Evolutionary conservation across 1,140 invertebrate genomes (phyloP).

Genomic region (Sycophaga agraensis): DNA sequence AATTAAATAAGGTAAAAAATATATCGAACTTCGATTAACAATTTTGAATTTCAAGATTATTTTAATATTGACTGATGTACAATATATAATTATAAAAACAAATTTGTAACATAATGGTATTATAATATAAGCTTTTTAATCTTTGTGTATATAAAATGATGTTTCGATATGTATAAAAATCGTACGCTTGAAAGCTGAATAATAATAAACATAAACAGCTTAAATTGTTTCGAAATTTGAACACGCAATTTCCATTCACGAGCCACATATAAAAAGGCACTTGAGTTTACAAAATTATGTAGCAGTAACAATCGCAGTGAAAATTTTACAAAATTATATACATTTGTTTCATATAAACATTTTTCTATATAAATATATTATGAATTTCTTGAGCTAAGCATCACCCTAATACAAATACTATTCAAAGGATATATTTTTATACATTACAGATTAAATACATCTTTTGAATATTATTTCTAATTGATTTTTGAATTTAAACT

Average conservation of each 20-base stretch:
- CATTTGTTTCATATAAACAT: constrained; percentile 20
- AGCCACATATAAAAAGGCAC: constrained; percentile 29
- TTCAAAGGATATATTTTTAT: neutral
- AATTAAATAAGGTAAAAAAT: neutral
- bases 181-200: constrained; percentile 15
- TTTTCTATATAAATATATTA: constrained; percentile 21
- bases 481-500: constrained; percentile 1
- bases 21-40: no score
- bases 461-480: neutral
- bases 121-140: constrained; percentile 21
- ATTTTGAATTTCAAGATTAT: constrained; percentile 6
- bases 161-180: constrained; percentile 12
- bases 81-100: constrained; percentile 13
- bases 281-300: constrained; percentile 20
- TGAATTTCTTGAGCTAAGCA: neutral
- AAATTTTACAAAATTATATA: constrained; percentile 27
- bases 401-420: neutral
- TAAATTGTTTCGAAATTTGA: constrained; percentile 15
- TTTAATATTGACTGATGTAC: constrained; percentile 7
- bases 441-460: neutral
- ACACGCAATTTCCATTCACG: constrained; percentile 24
- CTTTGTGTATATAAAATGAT: constrained; percentile 3
- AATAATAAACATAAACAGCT: constrained; percentile 7
- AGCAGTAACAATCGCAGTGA: constrained; percentile 14
- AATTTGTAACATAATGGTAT: constrained; percentile 6